Conservation (phyloP, 1,140 invertebrate genomes). For the Drosophila equinoxialis region DNA sequence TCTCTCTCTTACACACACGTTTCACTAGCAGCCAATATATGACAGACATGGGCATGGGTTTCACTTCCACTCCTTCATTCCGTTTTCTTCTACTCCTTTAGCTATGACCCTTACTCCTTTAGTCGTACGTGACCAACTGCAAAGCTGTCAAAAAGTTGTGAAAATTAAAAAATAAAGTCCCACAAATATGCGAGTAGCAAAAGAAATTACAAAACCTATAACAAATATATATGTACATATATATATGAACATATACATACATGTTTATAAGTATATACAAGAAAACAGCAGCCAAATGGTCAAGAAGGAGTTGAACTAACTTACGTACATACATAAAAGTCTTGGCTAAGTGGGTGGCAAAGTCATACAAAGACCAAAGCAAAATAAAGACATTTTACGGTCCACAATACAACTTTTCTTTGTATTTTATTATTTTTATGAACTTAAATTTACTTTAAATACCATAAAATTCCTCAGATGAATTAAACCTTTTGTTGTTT, state of each 20-base stretch:
- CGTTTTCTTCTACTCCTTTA: not conserved
- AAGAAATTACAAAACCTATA: slow-evolving; percentile 20
- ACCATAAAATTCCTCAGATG: slow-evolving; percentile 7
- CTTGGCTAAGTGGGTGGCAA: not conserved
- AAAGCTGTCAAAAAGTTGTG: slow-evolving; percentile 77
- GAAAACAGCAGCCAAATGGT: not conserved
- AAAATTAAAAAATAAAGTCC: slow-evolving; percentile 79
- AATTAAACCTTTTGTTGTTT: too few relatives aligned
- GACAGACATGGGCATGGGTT: slow-evolving; percentile 28
- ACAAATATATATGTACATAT: slow-evolving; percentile 2
- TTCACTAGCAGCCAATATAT: slow-evolving; percentile 54
- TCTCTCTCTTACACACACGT: not conserved
- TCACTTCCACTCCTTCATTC: not conserved
- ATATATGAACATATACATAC: too few relatives aligned
- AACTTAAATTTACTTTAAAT: slow-evolving; percentile 11
- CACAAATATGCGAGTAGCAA: slow-evolving; percentile 67
- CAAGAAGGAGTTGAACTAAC: not conserved
- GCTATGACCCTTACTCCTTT: not conserved
- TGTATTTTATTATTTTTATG: not conserved
- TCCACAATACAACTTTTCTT: not conserved
- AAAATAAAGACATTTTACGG: not conserved
- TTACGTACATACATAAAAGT: not conserved
- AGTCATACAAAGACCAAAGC: not conserved
- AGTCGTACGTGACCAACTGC: slow-evolving; percentile 71
- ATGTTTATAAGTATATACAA: not conserved